phyloP scores from a whole-genome alignment of 2,888 invertebrate species.

The Mamestra brassicae region DNA sequence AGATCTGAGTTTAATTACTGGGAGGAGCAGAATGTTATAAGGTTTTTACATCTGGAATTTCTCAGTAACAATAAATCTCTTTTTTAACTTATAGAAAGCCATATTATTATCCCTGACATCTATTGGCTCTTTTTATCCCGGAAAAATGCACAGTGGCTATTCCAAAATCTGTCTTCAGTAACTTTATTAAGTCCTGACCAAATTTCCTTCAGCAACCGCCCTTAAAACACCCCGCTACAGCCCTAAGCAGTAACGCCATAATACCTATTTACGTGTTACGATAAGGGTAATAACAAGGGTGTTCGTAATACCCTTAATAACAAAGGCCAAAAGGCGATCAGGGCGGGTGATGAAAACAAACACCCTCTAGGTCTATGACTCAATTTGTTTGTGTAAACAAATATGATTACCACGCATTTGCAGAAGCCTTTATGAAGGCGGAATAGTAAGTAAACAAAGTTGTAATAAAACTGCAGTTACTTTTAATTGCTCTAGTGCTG shows the following conservation, averaged over 20 bases:
- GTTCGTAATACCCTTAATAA: conserved; percentile 26
- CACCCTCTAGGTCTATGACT: conserved; percentile 24
- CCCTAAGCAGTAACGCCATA: neutral
- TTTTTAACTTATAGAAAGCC: too few relatives aligned
- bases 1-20: too few relatives aligned
- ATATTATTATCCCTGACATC: too few relatives aligned
- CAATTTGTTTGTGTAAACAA: conserved; percentile 51
- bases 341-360: conserved; percentile 29
- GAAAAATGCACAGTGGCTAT: too few relatives aligned
- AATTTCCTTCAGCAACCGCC: neutral
- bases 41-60: too few relatives aligned
- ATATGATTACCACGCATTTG: conserved; percentile 26
- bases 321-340: conserved; percentile 23
- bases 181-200: neutral
- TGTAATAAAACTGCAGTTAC: neutral
- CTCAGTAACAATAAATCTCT: too few relatives aligned
- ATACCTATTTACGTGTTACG: conserved; percentile 9
- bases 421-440: conserved; percentile 6
- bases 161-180: neutral
- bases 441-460: conserved; percentile 19
- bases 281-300: conserved; percentile 23
- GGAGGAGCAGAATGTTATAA: too few relatives aligned
- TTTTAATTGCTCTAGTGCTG: neutral
- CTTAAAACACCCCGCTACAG: neutral
- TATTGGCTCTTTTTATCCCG: too few relatives aligned